phyloP scores from a whole-genome alignment of 2,888 invertebrate species.

The Sthenelais limicola region DNA sequence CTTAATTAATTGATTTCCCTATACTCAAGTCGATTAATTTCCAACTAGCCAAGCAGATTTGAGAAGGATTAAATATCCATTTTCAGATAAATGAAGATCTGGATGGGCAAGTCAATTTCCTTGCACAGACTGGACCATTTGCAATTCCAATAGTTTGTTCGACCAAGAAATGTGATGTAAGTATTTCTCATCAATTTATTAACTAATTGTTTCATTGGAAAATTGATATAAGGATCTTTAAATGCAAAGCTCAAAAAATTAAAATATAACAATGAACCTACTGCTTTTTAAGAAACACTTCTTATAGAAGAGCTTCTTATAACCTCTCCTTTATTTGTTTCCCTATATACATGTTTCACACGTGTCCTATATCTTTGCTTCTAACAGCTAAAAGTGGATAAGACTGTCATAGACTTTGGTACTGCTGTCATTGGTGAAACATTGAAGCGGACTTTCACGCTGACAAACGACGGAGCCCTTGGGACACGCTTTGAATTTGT shows the following conservation, averaged over 20 bases:
- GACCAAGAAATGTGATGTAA: constrained; percentile 72
- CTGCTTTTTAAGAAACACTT: background rate
- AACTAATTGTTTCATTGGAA: background rate
- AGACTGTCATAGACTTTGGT: constrained; percentile 67
- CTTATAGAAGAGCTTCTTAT: background rate
- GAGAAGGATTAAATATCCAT: too few relatives aligned
- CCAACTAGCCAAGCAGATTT: too few relatives aligned
- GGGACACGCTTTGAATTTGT: constrained; percentile 69
- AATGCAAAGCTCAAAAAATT: too few relatives aligned
- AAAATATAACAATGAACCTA: too few relatives aligned
- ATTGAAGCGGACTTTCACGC: constrained; percentile 63
- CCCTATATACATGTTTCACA: too few relatives aligned
- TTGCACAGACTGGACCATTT: constrained; percentile 71
- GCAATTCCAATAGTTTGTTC: constrained; percentile 69
- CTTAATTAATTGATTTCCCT: too few relatives aligned
- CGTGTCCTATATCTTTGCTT: too few relatives aligned
- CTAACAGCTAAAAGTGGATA: constrained; percentile 67
- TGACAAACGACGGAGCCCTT: constrained; percentile 70
- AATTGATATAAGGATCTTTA: too few relatives aligned
- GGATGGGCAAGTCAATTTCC: constrained; percentile 68
- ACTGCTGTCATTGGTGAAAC: constrained; percentile 72
- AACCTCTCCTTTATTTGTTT: too few relatives aligned
- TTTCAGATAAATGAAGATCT: constrained; percentile 71
- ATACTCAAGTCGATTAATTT: too few relatives aligned
- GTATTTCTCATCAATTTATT: too few relatives aligned